Evolutionary conservation across 23 tunicate species (phyloP).

Genomic region (Styela clava): DNA sequence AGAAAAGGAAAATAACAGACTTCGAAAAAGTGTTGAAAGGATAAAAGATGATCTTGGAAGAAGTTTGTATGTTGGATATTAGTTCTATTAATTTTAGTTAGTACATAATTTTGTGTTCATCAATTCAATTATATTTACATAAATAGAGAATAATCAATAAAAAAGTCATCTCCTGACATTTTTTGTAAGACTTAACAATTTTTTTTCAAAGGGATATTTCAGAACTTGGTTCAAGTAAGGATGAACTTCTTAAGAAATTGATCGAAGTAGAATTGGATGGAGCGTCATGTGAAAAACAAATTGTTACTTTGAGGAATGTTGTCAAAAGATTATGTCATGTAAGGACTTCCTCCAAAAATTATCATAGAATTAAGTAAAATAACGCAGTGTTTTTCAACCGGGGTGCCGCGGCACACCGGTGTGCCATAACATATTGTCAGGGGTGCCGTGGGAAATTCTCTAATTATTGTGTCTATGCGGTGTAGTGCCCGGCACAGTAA

Average conservation of each 20-base stretch:
- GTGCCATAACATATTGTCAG: no score
- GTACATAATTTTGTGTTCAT: background rate
- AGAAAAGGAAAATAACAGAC: slow-evolving; percentile 69
- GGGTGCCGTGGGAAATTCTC: background rate
- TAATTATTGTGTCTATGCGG: background rate
- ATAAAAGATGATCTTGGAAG: slow-evolving; percentile 18
- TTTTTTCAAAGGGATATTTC: background rate
- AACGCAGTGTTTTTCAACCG: no score
- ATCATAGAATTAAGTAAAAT: no score
- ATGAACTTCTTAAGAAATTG: slow-evolving; percentile 38
- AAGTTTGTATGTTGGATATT: background rate
- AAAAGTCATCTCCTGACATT: no score
- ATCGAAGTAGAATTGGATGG: slow-evolving; percentile 57
- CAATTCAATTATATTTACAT: background rate
- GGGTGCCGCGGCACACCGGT: no score
- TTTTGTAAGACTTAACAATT: no score
- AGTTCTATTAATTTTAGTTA: background rate
- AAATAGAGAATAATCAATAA: no score
- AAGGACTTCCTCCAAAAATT: no score
- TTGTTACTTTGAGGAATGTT: slow-evolving; percentile 52
- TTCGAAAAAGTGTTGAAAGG: slow-evolving; percentile 62
- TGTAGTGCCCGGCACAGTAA: no score
- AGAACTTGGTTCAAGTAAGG: slow-evolving; percentile 12
- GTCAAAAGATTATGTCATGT: slow-evolving; percentile 57
- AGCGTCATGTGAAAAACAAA: slow-evolving; percentile 59